Percentiles rank a stretch among this genome's conserved stretches.
phyloP scores from a whole-genome alignment of 2,113 vertebrate genomes.

The Zosterops hypoxanthus region DNA sequence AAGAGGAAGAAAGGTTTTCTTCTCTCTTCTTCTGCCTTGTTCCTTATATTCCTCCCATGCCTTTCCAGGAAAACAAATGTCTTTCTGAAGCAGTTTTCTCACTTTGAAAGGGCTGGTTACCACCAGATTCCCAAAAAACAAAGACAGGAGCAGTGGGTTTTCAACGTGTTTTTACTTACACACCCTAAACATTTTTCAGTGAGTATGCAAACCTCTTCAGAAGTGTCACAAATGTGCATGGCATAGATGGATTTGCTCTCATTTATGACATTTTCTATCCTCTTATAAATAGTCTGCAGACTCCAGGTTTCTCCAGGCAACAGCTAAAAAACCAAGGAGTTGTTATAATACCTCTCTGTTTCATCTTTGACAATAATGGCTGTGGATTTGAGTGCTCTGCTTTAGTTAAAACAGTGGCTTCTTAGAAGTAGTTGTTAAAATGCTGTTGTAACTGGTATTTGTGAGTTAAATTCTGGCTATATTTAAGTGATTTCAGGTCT shows the following conservation, averaged over 20 bases:
- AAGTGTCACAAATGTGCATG: background rate
- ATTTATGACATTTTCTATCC: background rate
- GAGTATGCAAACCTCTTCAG: background rate
- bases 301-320: background rate
- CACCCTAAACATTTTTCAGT: background rate
- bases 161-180: background rate
- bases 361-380: background rate
- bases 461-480: background rate
- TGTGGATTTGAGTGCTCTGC: background rate
- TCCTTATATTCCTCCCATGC: background rate
- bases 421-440: background rate
- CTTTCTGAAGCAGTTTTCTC: background rate
- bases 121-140: background rate
- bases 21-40: background rate
- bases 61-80: background rate
- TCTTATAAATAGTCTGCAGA: background rate
- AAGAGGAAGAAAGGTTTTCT: background rate
- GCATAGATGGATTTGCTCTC: background rate
- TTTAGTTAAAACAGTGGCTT: background rate
- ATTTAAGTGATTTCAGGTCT: background rate
- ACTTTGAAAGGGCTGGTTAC: background rate
- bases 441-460: background rate
- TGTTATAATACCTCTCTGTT: background rate
- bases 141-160: background rate
- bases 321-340: background rate